phyloP scores from a whole-genome alignment of 2,797 vertebrate species.

The Melanogrammus aeglefinus region DNA sequence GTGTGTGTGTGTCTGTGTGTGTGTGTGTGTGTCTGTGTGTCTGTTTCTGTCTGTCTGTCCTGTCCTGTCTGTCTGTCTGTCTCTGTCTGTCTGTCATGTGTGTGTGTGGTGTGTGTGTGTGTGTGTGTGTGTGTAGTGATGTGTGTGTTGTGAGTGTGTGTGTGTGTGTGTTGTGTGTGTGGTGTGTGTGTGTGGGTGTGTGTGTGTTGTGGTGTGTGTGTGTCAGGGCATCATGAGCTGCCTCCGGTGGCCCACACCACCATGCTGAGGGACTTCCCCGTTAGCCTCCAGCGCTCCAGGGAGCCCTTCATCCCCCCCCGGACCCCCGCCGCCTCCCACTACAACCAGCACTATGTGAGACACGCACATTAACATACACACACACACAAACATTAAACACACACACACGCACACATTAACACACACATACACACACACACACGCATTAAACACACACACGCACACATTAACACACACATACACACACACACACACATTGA shows the following conservation, averaged over 20 bases:
- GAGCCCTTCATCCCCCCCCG: constrained; percentile 75
- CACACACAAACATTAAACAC: too few relatives aligned
- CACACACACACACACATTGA: too few relatives aligned
- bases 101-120: background rate
- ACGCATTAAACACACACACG: too few relatives aligned
- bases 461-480: too few relatives aligned
- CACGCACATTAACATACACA: background rate
- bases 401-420: too few relatives aligned
- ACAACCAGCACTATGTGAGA: constrained; percentile 77
- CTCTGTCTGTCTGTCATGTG: background rate
- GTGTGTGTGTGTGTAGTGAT: background rate
- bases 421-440: too few relatives aligned
- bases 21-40: background rate
- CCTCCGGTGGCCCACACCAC: constrained; percentile 94
- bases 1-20: constrained; percentile 5
- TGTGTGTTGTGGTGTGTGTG: constrained; percentile 16
- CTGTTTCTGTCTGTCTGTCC: background rate
- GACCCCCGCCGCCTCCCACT: constrained; percentile 43
- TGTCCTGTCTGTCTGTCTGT: too few relatives aligned
- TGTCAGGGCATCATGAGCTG: constrained; percentile 87
- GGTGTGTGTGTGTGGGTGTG: background rate
- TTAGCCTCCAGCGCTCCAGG: constrained; percentile 69
- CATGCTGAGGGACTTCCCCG: constrained; percentile 87
- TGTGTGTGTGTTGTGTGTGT: background rate
- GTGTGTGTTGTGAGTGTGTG: background rate